phyloP scores from a whole-genome alignment of 1,140 invertebrate species.

The Ostrea denselamellosa region DNA sequence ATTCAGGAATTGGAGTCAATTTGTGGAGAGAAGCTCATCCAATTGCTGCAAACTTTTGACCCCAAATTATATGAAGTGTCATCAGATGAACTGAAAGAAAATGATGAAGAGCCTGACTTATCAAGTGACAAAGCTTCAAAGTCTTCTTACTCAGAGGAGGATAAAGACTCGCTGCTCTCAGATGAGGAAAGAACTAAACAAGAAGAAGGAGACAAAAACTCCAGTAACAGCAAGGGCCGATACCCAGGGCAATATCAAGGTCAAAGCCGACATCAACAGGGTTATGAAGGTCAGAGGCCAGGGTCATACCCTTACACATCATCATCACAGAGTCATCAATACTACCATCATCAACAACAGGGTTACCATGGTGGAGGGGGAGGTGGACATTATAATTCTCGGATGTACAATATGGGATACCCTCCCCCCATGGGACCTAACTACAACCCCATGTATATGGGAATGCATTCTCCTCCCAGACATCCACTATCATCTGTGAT shows the following conservation, averaged over 20 bases:
- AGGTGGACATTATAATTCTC: conserved; percentile 32
- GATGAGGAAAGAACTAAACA: conserved; percentile 14
- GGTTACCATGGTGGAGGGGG: conserved; percentile 1
- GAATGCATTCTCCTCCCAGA: conserved; percentile 48
- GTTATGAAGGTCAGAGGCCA: conserved; percentile 45
- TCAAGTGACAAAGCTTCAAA: conserved; percentile 18
- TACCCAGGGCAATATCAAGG: conserved; percentile 37
- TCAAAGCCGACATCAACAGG: conserved; percentile 35
- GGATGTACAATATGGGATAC: conserved; percentile 41
- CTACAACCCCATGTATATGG: conserved; percentile 57
- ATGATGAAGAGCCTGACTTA: background rate
- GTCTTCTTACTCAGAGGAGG: conserved; percentile 14
- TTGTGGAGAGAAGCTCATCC: conserved; percentile 79
- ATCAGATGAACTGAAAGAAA: conserved; percentile 17
- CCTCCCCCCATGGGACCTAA: conserved; percentile 43
- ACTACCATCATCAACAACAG: conserved; percentile 46
- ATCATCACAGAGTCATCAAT: conserved; percentile 41
- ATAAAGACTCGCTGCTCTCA: conserved; percentile 14
- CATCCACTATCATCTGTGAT: conserved; percentile 64
- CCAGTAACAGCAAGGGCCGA: background rate
- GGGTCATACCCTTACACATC: conserved; percentile 40
- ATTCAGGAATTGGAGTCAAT: conserved; percentile 80
- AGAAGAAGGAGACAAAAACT: background rate
- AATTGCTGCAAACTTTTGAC: conserved; percentile 77
- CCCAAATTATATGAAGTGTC: conserved; percentile 16